Evolutionary conservation across 2,113 vertebrate species (phyloP), one percentile per base, ranked within the genome.

Genomic region (Dicrurus megarhynchus): DNA sequence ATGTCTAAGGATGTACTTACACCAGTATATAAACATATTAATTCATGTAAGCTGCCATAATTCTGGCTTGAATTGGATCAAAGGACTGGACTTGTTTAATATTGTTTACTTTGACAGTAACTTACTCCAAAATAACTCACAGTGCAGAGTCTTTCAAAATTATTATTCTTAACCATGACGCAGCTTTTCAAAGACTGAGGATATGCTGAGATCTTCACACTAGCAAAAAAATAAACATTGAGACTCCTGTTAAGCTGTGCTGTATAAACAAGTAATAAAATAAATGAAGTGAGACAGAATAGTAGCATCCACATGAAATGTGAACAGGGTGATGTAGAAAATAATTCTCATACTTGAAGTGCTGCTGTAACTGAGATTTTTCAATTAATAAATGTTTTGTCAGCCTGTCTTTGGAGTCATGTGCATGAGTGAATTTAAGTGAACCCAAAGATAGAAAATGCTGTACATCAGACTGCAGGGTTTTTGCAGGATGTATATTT

Each of bases 201-300:
- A 49, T 87, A 5, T 59, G 53, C 87, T 35, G 60, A 86, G 84
- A 65, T 77, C 70, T 90, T 96, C 75, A 53, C 44, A 15, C 50
- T 35, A 73, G 53, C 46, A 78, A 84, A 68, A 80, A 75, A 84
- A 52, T 52, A 91, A 96, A 93, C 80, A 89, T 0, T 56, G 65
- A 77, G 63, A 46, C 81, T 91, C 53, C 49, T 80, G 75, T 68
- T 85, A 89, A 87, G 39, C 23, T 80, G 3, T 35, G 41, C 63
- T 79, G 42, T 79, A 73, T 87, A 85, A 94, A 85, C 94, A 90
- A 85, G 70, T 65, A 91, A 61, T 95, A 84, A 91, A 94, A 87
- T 83, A 87, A 91, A 89, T 79, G 47, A 86, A 84, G 80, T 87
- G 75, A 87, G 89, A 39, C 75, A 70, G 73, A 95, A 70, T 75